Conservation (phyloP, 2,888 invertebrate genomes). For the Zhengitettix transpicula region DNA sequence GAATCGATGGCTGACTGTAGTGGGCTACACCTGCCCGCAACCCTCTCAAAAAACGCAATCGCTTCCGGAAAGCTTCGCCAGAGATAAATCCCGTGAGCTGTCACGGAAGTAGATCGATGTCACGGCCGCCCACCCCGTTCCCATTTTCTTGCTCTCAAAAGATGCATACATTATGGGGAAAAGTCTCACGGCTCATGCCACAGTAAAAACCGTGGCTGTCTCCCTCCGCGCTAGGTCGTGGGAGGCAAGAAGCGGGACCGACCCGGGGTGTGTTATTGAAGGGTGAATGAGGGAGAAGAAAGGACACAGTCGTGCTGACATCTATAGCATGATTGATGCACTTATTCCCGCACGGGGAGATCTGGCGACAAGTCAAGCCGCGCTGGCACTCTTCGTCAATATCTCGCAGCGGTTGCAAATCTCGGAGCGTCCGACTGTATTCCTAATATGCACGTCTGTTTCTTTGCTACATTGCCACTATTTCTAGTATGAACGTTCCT, state of each 20-base stretch:
- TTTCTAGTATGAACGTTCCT: too few relatives aligned
- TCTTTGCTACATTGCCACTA: too few relatives aligned
- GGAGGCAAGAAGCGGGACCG: too few relatives aligned
- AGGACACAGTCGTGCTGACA: background rate
- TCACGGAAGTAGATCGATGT: background rate
- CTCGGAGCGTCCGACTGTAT: too few relatives aligned
- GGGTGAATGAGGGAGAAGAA: too few relatives aligned
- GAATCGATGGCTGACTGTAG: too few relatives aligned
- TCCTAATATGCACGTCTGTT: too few relatives aligned
- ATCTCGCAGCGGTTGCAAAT: too few relatives aligned
- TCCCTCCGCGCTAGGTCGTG: too few relatives aligned
- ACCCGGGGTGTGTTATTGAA: too few relatives aligned
- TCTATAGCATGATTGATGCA: slow-evolving; percentile 3
- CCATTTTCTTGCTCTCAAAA: background rate
- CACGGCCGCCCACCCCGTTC: background rate
- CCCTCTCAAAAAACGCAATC: background rate
- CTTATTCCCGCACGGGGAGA: slow-evolving; percentile 1
- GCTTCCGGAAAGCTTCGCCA: background rate
- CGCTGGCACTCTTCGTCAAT: too few relatives aligned
- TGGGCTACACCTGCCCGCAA: background rate
- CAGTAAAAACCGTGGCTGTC: background rate
- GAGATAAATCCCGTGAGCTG: background rate
- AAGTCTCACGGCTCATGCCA: background rate
- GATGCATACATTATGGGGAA: background rate
- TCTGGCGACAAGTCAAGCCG: background rate